Evolutionary conservation across 2,797 vertebrate genomes (phyloP), one percentile per base, ranked within the genome.

Genomic region (Corythornis leucogaster): DNA sequence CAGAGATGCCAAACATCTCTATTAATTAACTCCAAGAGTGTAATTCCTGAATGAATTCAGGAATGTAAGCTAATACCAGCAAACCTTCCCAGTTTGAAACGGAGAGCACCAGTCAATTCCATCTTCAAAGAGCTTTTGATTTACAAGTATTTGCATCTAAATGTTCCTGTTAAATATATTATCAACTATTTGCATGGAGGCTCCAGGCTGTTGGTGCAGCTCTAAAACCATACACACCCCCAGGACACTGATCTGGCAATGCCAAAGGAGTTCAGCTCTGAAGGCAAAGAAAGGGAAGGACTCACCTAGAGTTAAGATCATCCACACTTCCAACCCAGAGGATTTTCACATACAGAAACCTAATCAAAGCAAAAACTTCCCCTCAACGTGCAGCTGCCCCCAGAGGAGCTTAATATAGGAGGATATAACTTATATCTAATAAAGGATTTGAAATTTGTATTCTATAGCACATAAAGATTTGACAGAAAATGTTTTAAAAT

Each of bases 71-170:
- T 92, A 94, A 89, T 51, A 68, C 42, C 21, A 87, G 38, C 55
- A 87, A 66, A 55, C 35, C 51, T 85, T 85, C 46, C 40, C 19
- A 63, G 73, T 15, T 73, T 73, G 93, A 87, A 93, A 83, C 16
- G 69, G 59, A 91, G 8, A 76, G 25, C 62, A 87, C 9, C 35
- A 55, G 67, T 5, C 55, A 76, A 57, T 55, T 92, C 40, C 15
- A 81, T 42, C 67, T 85, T 85, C 55, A 55, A 75, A 57, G 58
- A 85, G 69, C 66, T 85, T 85, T 48, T 85, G 68, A 92, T 94
- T 95, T 92, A 70, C 66, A 93, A 92, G 50, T 77, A 94, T 92
- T 90, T 93, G 70, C 93, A 88, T 90, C 75, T 48, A 51, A 85
- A 92, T 48, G 62, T 94, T 80, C 66, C 77, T 15, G 13, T 31